Evolutionary conservation across 1,140 invertebrate genomes (phyloP).

Genomic region (Sycophila sp.): DNA sequence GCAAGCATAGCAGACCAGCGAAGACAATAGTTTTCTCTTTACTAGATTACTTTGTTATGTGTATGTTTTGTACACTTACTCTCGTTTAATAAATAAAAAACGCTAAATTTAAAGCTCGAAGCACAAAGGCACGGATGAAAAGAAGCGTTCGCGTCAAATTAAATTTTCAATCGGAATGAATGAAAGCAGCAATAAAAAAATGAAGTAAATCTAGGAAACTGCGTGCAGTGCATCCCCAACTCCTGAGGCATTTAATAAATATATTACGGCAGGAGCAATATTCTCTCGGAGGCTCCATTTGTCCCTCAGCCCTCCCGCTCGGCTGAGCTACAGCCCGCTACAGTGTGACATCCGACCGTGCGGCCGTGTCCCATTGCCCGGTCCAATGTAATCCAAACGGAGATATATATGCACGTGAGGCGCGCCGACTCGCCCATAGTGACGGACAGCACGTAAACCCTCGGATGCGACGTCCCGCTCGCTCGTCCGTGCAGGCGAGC

Average conservation of each 20-base stretch:
- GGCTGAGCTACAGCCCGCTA: neutral
- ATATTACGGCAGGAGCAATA: neutral
- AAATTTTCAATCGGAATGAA: no score
- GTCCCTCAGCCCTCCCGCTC: neutral
- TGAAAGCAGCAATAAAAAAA: no score
- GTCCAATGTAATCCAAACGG: slow-evolving; percentile 58
- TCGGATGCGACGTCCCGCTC: neutral
- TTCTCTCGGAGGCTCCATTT: slow-evolving; percentile 10
- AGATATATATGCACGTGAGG: slow-evolving; percentile 46
- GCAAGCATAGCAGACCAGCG: no score
- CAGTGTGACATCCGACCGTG: slow-evolving; percentile 41
- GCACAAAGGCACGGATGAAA: no score
- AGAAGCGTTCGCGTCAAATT: no score
- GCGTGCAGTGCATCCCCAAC: no score
- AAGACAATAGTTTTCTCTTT: no score
- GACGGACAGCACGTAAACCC: slow-evolving; percentile 58
- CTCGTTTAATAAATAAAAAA: no score
- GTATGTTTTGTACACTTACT: no score
- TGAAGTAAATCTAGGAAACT: no score
- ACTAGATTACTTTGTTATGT: no score
- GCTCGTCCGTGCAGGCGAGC: neutral
- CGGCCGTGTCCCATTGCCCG: slow-evolving; percentile 58
- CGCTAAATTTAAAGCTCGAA: no score
- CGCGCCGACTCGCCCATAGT: slow-evolving; percentile 50
- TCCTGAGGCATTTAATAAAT: slow-evolving; percentile 14